A percentile compares a stretch with the other conserved stretches of the same genome.
These are phyloP conservation scores for Geotrypetes seraphini DNA, from an alignment of 2,797 vertebrate species.

Conservation along the genomic window DNA sequence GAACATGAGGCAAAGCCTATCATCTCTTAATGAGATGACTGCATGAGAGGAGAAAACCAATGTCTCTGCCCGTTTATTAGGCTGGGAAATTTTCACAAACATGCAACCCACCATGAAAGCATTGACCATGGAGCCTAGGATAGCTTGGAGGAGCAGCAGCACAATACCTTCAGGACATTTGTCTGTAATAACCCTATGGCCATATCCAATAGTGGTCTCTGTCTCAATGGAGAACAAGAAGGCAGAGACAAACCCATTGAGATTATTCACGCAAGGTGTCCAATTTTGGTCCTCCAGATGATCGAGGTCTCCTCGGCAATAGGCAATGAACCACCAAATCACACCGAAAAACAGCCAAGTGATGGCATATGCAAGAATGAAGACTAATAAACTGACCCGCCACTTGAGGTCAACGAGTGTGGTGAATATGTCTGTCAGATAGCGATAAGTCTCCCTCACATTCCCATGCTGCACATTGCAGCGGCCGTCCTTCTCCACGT, in stretches of 20 bases:
- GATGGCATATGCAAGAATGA: constrained; percentile 87
- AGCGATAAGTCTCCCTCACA: constrained; percentile 86
- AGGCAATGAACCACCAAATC: constrained; percentile 96
- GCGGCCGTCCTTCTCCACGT: constrained; percentile 89
- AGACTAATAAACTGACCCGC: constrained; percentile 91
- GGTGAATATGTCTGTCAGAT: constrained; percentile 95
- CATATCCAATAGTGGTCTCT: constrained; percentile 92
- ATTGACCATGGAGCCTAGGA: constrained; percentile 95
- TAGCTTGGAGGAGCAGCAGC: constrained; percentile 86
- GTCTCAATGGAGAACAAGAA: constrained; percentile 97
- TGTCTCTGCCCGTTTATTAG: constrained; percentile 91
- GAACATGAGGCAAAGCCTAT: constrained; percentile 92
- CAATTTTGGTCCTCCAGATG: constrained; percentile 80
- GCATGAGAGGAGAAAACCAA: constrained; percentile 92
- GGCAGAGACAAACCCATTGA: constrained; percentile 89
- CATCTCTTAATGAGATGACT: constrained; percentile 83
- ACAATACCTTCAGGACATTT: constrained; percentile 90
- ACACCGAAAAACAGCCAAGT: constrained; percentile 96
- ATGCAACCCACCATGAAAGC: constrained; percentile 98
- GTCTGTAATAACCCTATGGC: constrained; percentile 90
- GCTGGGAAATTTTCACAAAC: constrained; percentile 97
- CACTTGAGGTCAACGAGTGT: constrained; percentile 94
- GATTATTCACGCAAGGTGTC: constrained; percentile 92
- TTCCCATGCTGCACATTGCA: constrained; percentile 93
- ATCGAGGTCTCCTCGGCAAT: constrained; percentile 88